Conservation (phyloP, 1,140 invertebrate species). For the Cecropterus lyciades region DNA sequence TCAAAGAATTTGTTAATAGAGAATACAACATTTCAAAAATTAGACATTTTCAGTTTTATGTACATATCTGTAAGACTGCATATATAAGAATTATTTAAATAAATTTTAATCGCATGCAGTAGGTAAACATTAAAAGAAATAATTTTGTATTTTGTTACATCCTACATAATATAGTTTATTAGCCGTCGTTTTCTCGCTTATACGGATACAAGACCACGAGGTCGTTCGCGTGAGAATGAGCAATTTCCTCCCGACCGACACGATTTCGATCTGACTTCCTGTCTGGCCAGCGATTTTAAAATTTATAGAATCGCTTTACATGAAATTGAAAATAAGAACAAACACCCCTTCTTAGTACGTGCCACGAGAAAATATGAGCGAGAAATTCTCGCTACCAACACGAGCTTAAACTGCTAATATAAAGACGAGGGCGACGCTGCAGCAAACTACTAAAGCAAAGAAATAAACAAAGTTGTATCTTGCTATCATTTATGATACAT, state of each 20-base stretch:
- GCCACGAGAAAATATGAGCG: constrained; percentile 37
- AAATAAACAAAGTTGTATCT: too few relatives aligned
- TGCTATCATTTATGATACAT: too few relatives aligned
- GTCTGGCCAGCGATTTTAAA: constrained; percentile 78
- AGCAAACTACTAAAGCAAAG: not conserved
- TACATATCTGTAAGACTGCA: too few relatives aligned
- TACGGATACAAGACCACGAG: constrained; percentile 9
- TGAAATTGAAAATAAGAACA: constrained; percentile 74
- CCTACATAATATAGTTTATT: too few relatives aligned
- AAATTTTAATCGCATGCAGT: too few relatives aligned
- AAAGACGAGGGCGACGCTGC: not conserved
- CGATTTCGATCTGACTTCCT: constrained; percentile 82
- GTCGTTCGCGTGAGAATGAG: constrained; percentile 79
- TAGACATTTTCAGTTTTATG: too few relatives aligned
- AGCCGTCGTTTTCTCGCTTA: not conserved
- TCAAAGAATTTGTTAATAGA: too few relatives aligned
- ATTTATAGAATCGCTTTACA: constrained; percentile 77
- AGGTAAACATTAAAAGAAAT: too few relatives aligned
- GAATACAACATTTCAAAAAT: too few relatives aligned
- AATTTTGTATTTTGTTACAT: not conserved
- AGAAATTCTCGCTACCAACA: constrained; percentile 12
- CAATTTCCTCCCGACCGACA: constrained; percentile 76
- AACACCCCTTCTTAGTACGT: constrained; percentile 39
- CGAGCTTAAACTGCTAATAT: constrained; percentile 15
- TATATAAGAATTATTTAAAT: too few relatives aligned